These are phyloP conservation scores for Rhagoletis zephyria DNA, from an alignment of 1,140 invertebrate genomes.

Conservation along the genomic window DNA sequence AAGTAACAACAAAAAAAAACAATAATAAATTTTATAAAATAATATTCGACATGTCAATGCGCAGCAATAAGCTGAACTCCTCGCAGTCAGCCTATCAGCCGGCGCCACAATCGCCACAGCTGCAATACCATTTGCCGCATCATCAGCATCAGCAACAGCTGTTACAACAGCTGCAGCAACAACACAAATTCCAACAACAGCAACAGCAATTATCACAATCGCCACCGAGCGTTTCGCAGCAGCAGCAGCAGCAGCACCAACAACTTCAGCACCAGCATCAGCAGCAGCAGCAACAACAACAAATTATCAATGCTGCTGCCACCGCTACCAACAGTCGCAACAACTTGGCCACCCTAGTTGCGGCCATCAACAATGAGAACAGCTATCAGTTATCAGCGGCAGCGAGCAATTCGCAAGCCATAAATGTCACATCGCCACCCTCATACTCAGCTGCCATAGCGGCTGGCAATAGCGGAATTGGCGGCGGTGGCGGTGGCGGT, in stretches of 20 bases:
- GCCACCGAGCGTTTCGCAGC: slow-evolving; percentile 57
- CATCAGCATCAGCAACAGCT: slow-evolving; percentile 72
- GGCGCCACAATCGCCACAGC: slow-evolving; percentile 54
- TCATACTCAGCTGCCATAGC: slow-evolving; percentile 57
- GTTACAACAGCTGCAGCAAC: slow-evolving; percentile 68
- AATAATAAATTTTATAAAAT: background rate
- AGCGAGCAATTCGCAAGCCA: slow-evolving; percentile 49
- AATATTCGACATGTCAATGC: slow-evolving; percentile 66
- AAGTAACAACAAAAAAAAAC: background rate
- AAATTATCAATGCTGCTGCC: slow-evolving; percentile 30
- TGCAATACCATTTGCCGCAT: slow-evolving; percentile 62
- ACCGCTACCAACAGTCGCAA: slow-evolving; percentile 65
- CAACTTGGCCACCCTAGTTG: slow-evolving; percentile 69
- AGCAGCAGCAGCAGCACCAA: background rate
- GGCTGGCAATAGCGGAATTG: slow-evolving; percentile 54
- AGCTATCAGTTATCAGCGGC: slow-evolving; percentile 55
- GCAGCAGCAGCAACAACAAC: slow-evolving; percentile 30
- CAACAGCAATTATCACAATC: slow-evolving; percentile 63
- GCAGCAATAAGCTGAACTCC: slow-evolving; percentile 66
- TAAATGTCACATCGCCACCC: slow-evolving; percentile 51
- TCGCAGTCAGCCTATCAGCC: slow-evolving; percentile 47
- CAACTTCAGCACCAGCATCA: no score
- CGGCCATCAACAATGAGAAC: slow-evolving; percentile 70
- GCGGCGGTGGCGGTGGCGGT: background rate
- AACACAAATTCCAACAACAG: slow-evolving; percentile 73